A percentile compares a stretch with the other conserved stretches of the same genome.
Conservation (phyloP, 2,797 vertebrate genomes). For the Phoeniculus purpureus region DNA sequence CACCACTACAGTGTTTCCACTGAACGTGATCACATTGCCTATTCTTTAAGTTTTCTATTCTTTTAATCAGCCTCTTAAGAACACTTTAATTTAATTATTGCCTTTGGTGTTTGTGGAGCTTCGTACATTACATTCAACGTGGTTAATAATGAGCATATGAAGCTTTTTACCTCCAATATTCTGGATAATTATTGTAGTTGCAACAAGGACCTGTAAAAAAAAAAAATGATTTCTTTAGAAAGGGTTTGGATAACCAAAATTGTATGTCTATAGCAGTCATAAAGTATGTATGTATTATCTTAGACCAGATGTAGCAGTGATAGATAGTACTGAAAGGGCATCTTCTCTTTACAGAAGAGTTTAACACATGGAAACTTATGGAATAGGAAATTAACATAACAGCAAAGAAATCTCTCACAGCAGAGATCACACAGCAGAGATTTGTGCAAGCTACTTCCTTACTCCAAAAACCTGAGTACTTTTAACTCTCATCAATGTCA, state of each 20-base stretch:
- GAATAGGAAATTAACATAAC: background rate
- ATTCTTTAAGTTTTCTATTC: background rate
- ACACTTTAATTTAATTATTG: background rate
- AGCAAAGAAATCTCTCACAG: background rate
- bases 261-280: background rate
- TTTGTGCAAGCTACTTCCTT: background rate
- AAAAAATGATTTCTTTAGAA: constrained; percentile 62
- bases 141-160: background rate
- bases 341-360: background rate
- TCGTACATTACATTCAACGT: background rate
- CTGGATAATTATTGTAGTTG: constrained; percentile 89
- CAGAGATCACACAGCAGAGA: background rate
- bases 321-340: background rate
- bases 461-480: background rate
- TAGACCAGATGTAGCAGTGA: constrained; percentile 17
- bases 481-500: background rate
- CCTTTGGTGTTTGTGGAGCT: background rate
- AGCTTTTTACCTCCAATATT: constrained; percentile 92
- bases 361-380: background rate
- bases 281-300: constrained; percentile 10
- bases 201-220: constrained; percentile 87
- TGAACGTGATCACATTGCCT: background rate
- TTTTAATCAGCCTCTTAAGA: background rate
- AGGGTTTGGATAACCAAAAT: constrained; percentile 48
- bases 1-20: background rate